phyloP scores from a whole-genome alignment of 2,113 vertebrate species.

The Hippocampus mohnikei region DNA sequence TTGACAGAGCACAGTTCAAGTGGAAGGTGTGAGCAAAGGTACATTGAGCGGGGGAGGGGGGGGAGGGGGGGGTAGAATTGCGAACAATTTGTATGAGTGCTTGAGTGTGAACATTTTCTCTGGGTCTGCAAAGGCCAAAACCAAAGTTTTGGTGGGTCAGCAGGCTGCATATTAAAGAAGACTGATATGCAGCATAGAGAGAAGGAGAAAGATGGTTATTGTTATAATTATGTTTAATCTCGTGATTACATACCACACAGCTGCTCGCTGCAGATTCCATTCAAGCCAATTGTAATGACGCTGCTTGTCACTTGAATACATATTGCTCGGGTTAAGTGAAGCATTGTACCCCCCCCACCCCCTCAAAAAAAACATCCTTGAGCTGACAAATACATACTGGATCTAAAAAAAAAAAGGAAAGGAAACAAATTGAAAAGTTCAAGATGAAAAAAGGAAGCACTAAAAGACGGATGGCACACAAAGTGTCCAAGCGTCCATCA shows the following conservation, averaged over 20 bases:
- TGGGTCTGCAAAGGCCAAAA: background rate
- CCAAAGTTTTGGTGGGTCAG: background rate
- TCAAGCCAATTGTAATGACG: background rate
- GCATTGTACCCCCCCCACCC: background rate
- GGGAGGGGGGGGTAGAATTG: no score
- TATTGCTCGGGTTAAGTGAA: background rate
- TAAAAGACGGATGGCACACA: background rate
- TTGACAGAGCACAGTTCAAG: background rate
- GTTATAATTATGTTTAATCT: no score
- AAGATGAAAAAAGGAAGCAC: background rate
- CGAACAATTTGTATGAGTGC: background rate
- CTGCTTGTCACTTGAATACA: background rate
- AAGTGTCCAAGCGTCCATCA: constrained; percentile 1
- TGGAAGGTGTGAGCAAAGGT: background rate
- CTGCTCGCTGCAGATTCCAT: background rate
- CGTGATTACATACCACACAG: no score
- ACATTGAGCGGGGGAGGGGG: no score
- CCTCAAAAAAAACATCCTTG: background rate
- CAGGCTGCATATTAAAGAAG: background rate
- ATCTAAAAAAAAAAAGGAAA: no score
- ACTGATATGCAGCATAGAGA: background rate
- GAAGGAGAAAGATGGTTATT: no score
- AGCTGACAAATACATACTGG: background rate
- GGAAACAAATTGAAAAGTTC: background rate
- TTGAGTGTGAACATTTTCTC: background rate